These are phyloP conservation scores for Cisticola juncidis DNA, from an alignment of 2,113 vertebrate species.

Conservation along the genomic window DNA sequence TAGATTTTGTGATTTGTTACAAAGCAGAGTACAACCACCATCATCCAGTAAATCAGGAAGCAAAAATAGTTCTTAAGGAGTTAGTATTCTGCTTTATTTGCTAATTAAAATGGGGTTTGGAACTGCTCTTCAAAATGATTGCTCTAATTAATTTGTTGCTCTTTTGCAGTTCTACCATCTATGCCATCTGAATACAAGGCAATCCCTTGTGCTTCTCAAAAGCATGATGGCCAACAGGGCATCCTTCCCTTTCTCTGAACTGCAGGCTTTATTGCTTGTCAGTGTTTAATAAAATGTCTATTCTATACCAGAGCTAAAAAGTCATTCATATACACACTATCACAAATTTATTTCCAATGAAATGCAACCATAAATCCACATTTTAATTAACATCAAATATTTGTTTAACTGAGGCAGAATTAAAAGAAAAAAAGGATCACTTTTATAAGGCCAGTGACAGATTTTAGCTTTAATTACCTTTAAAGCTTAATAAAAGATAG, in stretches of 20 bases:
- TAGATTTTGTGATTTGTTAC: conserved; percentile 54
- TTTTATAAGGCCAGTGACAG: conserved; percentile 55
- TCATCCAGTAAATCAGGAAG: conserved; percentile 44
- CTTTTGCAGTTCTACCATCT: conserved; percentile 17
- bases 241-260: not conserved
- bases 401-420: conserved; percentile 66
- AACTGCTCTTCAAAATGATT: conserved; percentile 55
- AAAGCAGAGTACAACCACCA: not conserved
- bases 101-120: conserved; percentile 56
- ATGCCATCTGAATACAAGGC: not conserved
- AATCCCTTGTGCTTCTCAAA: not conserved
- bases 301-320: not conserved
- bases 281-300: conserved; percentile 13
- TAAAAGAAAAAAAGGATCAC: conserved; percentile 55
- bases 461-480: conserved; percentile 66
- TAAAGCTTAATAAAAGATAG: conserved; percentile 47
- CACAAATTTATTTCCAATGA: conserved; percentile 45
- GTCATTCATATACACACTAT: not conserved
- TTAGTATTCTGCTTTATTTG: conserved; percentile 51
- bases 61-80: conserved; percentile 56
- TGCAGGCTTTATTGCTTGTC: not conserved
- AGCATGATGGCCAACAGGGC: not conserved
- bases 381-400: conserved; percentile 69
- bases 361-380: conserved; percentile 14
- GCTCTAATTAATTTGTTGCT: conserved; percentile 57